Percentiles rank a stretch among this genome's conserved stretches.
These are phyloP conservation scores for Schizotus pectinicornis DNA, from an alignment of 2,888 invertebrate species.

Conservation along the genomic window DNA sequence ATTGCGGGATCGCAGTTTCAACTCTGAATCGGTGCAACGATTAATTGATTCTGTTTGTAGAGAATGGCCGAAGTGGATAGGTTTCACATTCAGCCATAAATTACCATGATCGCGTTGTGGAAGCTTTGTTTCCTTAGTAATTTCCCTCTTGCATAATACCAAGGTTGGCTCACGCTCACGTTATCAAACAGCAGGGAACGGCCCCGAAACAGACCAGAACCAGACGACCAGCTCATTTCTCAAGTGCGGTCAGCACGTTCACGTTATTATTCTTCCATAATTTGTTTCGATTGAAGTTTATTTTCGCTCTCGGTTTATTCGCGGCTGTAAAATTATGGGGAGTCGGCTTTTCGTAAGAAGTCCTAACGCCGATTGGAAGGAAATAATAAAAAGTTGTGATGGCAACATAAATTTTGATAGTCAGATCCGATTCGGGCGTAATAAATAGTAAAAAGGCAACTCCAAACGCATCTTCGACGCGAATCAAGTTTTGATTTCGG, in stretches of 20 bases:
- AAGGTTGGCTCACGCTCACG: constrained; percentile 3
- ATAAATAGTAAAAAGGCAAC: too few species aligned
- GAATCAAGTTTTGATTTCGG: too few species aligned
- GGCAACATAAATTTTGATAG: too few species aligned
- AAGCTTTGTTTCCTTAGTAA: constrained; percentile 27
- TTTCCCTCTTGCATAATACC: constrained; percentile 12
- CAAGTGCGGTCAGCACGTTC: neutral
- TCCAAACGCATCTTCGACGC: too few species aligned
- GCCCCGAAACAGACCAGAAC: constrained; percentile 1
- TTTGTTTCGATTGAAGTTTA: neutral
- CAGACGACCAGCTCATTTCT: neutral
- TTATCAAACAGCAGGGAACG: neutral
- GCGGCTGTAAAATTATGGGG: neutral
- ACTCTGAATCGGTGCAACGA: too few species aligned
- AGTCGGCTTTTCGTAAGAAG: too few species aligned
- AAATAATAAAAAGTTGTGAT: too few species aligned
- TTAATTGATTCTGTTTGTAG: too few species aligned
- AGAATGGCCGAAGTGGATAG: too few species aligned
- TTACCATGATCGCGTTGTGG: constrained; percentile 11
- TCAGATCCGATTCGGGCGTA: too few species aligned
- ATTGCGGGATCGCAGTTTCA: too few species aligned
- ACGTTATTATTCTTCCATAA: neutral
- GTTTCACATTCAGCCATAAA: constrained; percentile 15
- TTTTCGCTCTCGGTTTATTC: neutral
- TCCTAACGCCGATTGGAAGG: too few species aligned